Base-by-base conservation (phyloP, 2,888 invertebrate species). In the Drosophila flavopinicola region DNA sequence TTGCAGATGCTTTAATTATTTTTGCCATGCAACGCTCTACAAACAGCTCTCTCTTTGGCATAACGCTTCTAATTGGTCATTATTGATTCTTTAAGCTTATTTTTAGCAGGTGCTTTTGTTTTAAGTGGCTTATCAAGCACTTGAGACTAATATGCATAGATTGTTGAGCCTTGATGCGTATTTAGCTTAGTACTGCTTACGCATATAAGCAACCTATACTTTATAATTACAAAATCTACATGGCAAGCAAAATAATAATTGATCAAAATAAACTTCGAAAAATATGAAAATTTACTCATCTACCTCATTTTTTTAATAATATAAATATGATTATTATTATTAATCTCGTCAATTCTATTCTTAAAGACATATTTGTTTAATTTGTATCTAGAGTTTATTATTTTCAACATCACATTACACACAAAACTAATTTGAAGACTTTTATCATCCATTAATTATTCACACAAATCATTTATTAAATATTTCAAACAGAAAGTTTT, bases 1-100 rank as follows among this genome's bases (percentile, higher is more conserved):
- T 44, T 10, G 11, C 25, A 30, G 70, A 51, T 48, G 70, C 70
- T 57, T 67, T 73, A 67, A 71, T 71, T 71, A 72, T 68, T 58
- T 71, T 48, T 71, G 51, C 71, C 60, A 52, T 56, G 71, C 71
- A 41, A 41, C 42, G 56, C 37, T 32, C 45, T 11, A 11, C 27
- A 25, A 9, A 15, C 10, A 41, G 15, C 41, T 13, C 24, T 32
- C 15, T 6, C 15, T 13, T 33, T 44, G 24, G 44, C 41, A 17
- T 45, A 33, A 30, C 10, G 17, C 17, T 29, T 5, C 54, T 68
- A 71, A 71, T 68, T 73, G 68, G 58, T 35, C 54, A 64, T 71
- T 64, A 71, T 72, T 64, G 73, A 71, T 71, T 58, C 54, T 25
- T 25, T 72, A 35, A 53, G 48, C 57, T 47, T 9, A 33, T 53